Evolutionary conservation across 1,140 invertebrate genomes (phyloP), one percentile per base, ranked within the genome.

Genomic region (Trissolcus basalis): DNA sequence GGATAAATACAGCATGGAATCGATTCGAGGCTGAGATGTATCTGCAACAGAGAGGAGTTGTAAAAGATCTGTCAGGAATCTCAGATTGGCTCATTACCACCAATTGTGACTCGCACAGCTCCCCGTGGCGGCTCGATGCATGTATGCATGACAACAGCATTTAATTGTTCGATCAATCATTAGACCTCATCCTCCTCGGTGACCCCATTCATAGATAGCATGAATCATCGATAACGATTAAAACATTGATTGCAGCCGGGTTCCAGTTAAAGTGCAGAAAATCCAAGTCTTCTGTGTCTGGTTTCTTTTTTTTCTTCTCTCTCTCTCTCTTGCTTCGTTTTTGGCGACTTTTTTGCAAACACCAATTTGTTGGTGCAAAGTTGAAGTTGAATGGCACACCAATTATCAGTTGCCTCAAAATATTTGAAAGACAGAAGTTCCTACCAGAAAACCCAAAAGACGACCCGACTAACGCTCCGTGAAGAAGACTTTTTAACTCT

Each of bases 101-200:
- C 85, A 85, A 88, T 88, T 86, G 86, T 88, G 84, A 81, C 70
- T 1, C 9, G 78, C 78, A 49, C 63, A 82, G 78, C 82, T 79
- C 80, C 85, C 86, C 81, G 83, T 68, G 67, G 83, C 63, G 85
- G 73, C 6, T 59, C 35, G 63, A 78, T 81, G 75, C 80, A 80
- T 77, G 59, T 53, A 64, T 80, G 60, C 84, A 85, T 84, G 84
- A 87, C 85, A 86, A 84, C 85, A 80, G 79, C 74, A 77, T 86
- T 87, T 87, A 87, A 87, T 87, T 87, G 83, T 85, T 86, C 85
- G 82, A 87, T 87, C 81, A 82, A 86, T 87, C 85, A 86, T 84
- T 86, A 86, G 83, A 63, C 45, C 53, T 14, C 36, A 35, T 19
- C 56, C 56, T 27, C 54, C 6, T 15, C 35, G 16, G 50, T 63